A percentile compares a stretch with the other conserved stretches of the same genome.
Conservation (phyloP, 2,888 invertebrate genomes). For the Danaus chrysippus region DNA sequence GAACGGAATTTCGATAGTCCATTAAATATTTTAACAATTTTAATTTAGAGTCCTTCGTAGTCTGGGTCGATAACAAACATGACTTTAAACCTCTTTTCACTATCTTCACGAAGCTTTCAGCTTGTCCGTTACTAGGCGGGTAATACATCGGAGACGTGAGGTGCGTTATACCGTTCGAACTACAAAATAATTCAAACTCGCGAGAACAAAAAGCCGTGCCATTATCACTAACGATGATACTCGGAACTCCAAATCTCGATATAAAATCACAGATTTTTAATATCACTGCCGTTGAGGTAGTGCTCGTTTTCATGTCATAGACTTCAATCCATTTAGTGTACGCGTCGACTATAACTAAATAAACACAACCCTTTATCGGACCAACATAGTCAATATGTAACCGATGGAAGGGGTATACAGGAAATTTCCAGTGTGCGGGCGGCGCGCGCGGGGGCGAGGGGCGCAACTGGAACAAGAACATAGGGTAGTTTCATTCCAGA, state of each 20-base stretch:
- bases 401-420: slow-evolving; percentile 21
- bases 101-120: slow-evolving; percentile 32
- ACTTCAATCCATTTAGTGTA: slow-evolving; percentile 32
- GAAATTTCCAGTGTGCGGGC: slow-evolving; percentile 26
- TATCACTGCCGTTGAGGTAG: slow-evolving; percentile 27
- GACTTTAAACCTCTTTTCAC: slow-evolving; percentile 36
- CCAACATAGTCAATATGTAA: slow-evolving; percentile 35
- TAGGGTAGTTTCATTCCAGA: too few relatives aligned
- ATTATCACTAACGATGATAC: slow-evolving; percentile 35
- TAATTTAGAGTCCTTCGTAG: slow-evolving; percentile 11
- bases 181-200: slow-evolving; percentile 33
- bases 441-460: slow-evolving; percentile 26
- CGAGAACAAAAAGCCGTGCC: slow-evolving; percentile 31
- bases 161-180: slow-evolving; percentile 32
- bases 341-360: slow-evolving; percentile 27
- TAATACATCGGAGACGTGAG: slow-evolving; percentile 34
- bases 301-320: slow-evolving; percentile 15
- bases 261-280: slow-evolving; percentile 33
- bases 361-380: slow-evolving; percentile 18
- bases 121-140: slow-evolving; percentile 35
- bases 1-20: slow-evolving; percentile 15
- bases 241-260: slow-evolving; percentile 32
- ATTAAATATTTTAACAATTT: slow-evolving; percentile 32
- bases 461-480: slow-evolving; percentile 18
- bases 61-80: slow-evolving; percentile 16